Base-by-base conservation (phyloP, 2,113 vertebrate species). In the Melanerpes formicivorus region DNA sequence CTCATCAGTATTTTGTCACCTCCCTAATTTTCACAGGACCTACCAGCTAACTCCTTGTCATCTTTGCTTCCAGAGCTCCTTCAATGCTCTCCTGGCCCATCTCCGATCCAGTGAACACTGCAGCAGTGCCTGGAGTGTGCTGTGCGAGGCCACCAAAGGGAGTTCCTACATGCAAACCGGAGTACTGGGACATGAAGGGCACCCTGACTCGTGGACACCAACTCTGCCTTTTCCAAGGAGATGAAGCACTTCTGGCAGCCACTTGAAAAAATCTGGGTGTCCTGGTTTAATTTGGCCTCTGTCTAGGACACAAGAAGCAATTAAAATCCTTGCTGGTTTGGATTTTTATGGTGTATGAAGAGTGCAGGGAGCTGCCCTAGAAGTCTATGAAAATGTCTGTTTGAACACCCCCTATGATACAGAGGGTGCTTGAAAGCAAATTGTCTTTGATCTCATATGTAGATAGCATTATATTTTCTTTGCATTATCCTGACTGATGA, bases 121-220 rank as follows among this genome's bases (percentile, higher is more conserved):
- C 25, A 59, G 52, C 4, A 16, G 23, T 72, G 23, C 63, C 50
- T 42, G 26, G 44, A 64, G 80, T 7, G 6, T 50, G 15, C 25
- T 0, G 0, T n/a, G 50, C 3, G 23, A 76, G 27, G 80, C 10
- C 1, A 7, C 11, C 27, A 80, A 50, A 26, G 7, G 14, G 34
- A 80, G 76, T 52, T 73, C 4, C 75, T 82, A 40, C 8, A 58
- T 56, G 18, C 7, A 79, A 73, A 18, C 9, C n/a, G 40, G 34
- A 58, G 18, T 13, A 27, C 6, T 25, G 54, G 27, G 55, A n/a
- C 10, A 9, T 3, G 54, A 73, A 4, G 9, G 4, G 5, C 34
- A 62, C 14, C 3, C 4, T 69, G 25, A 6, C 21, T 37, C 46
- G 11, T 1, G 5, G 46, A 8, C 48, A 79, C 29, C 48, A 37